Conservation (phyloP, 2,113 vertebrate species). For the Chlamydotis undulata region DNA sequence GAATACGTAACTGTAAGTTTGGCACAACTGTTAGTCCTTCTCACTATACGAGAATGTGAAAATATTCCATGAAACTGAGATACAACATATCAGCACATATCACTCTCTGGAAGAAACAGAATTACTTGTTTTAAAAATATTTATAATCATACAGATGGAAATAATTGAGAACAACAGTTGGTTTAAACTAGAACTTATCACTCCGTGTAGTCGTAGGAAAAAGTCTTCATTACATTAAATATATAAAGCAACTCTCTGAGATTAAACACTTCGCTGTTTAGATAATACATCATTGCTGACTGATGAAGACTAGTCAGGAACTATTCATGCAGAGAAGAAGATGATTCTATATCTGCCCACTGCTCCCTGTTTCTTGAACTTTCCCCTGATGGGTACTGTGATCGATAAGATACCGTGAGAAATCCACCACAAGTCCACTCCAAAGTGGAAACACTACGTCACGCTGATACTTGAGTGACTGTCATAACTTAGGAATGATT, state of each 20-base stretch:
- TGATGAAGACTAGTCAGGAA: not conserved
- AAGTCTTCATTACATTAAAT: not conserved
- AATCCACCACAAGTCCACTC: not conserved
- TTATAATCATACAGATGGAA: slow-evolving; percentile 50
- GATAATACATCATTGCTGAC: not conserved
- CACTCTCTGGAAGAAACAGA: slow-evolving; percentile 23
- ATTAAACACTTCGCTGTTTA: not conserved
- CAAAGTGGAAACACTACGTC: not conserved
- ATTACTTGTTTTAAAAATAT: slow-evolving; percentile 58
- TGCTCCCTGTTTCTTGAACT: not conserved
- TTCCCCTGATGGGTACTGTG: not conserved
- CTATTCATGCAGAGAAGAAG: not conserved
- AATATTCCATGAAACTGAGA: slow-evolving; percentile 56
- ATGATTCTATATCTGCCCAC: not conserved
- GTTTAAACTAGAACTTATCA: slow-evolving; percentile 32
- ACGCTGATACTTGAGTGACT: accelerated
- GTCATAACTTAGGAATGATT: not conserved
- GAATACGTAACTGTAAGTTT: not conserved
- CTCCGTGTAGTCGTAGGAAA: not conserved
- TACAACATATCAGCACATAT: slow-evolving; percentile 52
- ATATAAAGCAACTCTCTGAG: not conserved
- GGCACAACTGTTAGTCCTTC: slow-evolving; percentile 51
- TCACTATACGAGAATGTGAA: slow-evolving; percentile 35
- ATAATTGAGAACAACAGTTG: slow-evolving; percentile 45
- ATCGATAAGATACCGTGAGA: not conserved